A percentile compares a stretch with the other conserved stretches of the same genome.
phyloP scores from a whole-genome alignment of 2,113 vertebrate species.

The Brienomyrus brachyistius region DNA sequence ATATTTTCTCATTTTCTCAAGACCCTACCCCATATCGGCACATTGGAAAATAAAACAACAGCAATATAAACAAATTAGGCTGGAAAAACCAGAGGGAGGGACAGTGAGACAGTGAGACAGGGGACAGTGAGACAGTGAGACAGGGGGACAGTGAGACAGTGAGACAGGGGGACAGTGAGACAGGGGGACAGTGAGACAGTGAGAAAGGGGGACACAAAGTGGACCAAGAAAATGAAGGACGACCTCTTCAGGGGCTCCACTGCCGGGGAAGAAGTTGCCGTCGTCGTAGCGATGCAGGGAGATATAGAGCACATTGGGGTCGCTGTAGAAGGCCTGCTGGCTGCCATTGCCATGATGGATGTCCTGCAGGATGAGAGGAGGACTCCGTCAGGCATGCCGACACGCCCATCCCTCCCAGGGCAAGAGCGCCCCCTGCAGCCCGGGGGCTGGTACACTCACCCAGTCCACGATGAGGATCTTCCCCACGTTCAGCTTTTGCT shows the following conservation, averaged over 20 bases:
- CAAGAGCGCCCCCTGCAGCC: neutral
- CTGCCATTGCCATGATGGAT: constrained; percentile 82
- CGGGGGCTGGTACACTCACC: constrained; percentile 33
- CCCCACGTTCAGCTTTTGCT: constrained; percentile 51
- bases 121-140: neutral
- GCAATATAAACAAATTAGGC: neutral
- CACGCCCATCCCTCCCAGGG: neutral
- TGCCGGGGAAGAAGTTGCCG: constrained; percentile 82
- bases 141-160: neutral
- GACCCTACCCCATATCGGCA: neutral
- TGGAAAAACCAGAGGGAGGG: neutral
- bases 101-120: neutral
- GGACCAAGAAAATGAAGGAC: neutral
- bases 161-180: neutral
- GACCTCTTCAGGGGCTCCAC: constrained; percentile 76
- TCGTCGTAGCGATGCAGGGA: constrained; percentile 80
- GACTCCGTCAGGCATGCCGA: neutral
- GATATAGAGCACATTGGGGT: constrained; percentile 74
- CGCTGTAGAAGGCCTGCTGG: constrained; percentile 76
- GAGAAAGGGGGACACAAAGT: neutral
- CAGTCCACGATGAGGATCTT: constrained; percentile 56
- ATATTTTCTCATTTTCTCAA: neutral
- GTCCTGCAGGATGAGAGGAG: constrained; percentile 55
- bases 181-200: neutral
- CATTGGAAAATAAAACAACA: neutral